Evolutionary conservation across 2,113 vertebrate species (phyloP).

Genomic region (Malaclemys terrapin): DNA sequence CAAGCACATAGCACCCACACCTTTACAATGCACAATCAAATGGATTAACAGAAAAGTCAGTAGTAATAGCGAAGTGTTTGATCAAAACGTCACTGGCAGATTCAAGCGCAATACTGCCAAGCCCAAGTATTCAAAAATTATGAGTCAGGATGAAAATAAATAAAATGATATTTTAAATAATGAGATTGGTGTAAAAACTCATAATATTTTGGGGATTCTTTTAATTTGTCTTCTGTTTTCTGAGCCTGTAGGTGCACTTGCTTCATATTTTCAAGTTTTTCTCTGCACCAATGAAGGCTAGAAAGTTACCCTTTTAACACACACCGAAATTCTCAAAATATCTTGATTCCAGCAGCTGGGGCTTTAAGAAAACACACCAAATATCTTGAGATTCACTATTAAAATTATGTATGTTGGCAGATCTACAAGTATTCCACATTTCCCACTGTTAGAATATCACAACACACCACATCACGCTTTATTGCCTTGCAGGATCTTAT

Average conservation of each 20-base stretch:
- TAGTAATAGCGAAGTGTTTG: neutral
- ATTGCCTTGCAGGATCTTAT: neutral
- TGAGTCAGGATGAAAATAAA: neutral
- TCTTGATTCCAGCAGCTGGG: neutral
- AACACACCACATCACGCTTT: neutral
- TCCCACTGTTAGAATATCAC: neutral
- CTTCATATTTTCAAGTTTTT: neutral
- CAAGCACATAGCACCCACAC: neutral
- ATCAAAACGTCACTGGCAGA: neutral
- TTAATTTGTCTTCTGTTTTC: neutral
- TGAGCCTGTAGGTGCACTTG: neutral
- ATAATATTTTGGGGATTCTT: fast-evolving
- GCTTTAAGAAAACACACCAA: neutral
- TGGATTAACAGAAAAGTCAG: neutral
- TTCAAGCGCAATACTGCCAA: neutral
- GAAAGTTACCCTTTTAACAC: neutral
- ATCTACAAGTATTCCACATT: neutral
- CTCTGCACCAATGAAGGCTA: neutral
- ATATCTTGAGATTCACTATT: neutral
- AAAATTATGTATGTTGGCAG: neutral
- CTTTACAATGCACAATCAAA: neutral
- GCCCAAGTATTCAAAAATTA: neutral
- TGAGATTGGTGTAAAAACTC: neutral
- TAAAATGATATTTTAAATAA: neutral
- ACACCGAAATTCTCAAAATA: neutral